phyloP scores from a whole-genome alignment of 2,797 vertebrate genomes.

The Peromyscus aztecus region DNA sequence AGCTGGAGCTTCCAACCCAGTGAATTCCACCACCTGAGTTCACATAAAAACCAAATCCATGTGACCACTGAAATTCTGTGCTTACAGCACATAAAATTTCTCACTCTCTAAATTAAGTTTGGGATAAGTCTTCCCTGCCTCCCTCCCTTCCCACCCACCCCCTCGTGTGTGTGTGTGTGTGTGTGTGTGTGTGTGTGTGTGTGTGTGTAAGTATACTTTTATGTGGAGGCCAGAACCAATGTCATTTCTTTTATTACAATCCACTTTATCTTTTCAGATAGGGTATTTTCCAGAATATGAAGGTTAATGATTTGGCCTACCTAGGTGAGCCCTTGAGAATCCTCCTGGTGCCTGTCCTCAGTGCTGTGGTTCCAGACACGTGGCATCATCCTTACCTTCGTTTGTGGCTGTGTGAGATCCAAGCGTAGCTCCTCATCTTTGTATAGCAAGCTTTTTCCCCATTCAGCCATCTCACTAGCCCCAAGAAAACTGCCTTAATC shows the following conservation, averaged over 20 bases:
- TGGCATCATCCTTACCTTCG: not conserved
- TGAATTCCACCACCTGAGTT: not conserved
- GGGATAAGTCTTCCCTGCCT: not conserved
- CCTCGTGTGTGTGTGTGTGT: not conserved
- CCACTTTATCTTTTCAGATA: not conserved
- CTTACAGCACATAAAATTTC: not conserved
- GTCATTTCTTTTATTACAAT: not conserved
- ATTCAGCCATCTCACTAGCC: not conserved
- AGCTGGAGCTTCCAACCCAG: not conserved
- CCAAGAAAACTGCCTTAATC: constrained; percentile 22
- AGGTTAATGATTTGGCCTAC: not conserved
- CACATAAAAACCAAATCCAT: not conserved
- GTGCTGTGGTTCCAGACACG: not conserved
- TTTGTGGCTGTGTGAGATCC: no score
- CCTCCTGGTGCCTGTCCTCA: not conserved
- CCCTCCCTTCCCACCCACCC: no score
- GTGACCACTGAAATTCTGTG: not conserved
- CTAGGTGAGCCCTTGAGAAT: not conserved
- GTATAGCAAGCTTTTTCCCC: not conserved
- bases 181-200: not conserved
- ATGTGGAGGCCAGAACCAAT: not conserved
- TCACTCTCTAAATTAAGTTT: not conserved
- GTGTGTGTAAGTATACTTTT: not conserved
- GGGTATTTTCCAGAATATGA: not conserved
- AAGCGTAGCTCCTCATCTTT: not conserved